phyloP scores from a whole-genome alignment of 1,140 invertebrate species.

The Idris sp. region DNA sequence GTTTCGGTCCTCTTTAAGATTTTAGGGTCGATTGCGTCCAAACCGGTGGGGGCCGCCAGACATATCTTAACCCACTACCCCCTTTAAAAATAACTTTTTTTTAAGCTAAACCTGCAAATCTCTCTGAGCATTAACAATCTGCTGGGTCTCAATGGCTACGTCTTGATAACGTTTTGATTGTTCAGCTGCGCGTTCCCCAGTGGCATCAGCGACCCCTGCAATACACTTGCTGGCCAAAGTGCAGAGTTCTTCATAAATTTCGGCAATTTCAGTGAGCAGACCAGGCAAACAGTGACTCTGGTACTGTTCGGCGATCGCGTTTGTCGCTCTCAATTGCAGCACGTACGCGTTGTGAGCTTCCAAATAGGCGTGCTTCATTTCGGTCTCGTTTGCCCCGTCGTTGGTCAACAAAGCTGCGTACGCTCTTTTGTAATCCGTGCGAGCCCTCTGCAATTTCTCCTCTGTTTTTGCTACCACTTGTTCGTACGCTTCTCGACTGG shows the following conservation, averaged over 20 bases:
- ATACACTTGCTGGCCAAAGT: slow-evolving; percentile 71
- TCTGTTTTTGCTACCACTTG: slow-evolving; percentile 92
- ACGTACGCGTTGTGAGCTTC: slow-evolving; percentile 96
- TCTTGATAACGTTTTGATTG: slow-evolving; percentile 71
- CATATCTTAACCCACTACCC: no score
- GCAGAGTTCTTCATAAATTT: slow-evolving; percentile 74
- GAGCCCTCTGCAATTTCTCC: slow-evolving; percentile 85
- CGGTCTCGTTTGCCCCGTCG: slow-evolving; percentile 74
- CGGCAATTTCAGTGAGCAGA: slow-evolving; percentile 71
- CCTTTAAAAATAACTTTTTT: no score
- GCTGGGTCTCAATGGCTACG: slow-evolving; percentile 68
- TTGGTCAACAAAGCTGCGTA: slow-evolving; percentile 85
- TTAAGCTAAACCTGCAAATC: slow-evolving; percentile 76
- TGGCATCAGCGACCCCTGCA: slow-evolving; percentile 69
- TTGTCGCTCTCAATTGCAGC: slow-evolving; percentile 93
- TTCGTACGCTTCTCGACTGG: slow-evolving; percentile 94
- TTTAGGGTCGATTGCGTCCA: no score
- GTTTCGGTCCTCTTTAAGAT: no score
- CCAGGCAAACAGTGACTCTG: slow-evolving; percentile 72
- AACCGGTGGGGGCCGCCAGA: no score
- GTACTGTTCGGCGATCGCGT: slow-evolving; percentile 88
- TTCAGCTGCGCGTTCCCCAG: slow-evolving; percentile 67
- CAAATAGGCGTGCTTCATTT: slow-evolving; percentile 86
- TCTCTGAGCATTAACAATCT: slow-evolving; percentile 60
- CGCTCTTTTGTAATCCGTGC: slow-evolving; percentile 91